A percentile compares a stretch with the other conserved stretches of the same genome.
These are phyloP conservation scores for Acanthochromis polyacanthus DNA, from an alignment of 2,113 vertebrate species.

Conservation along the genomic window DNA sequence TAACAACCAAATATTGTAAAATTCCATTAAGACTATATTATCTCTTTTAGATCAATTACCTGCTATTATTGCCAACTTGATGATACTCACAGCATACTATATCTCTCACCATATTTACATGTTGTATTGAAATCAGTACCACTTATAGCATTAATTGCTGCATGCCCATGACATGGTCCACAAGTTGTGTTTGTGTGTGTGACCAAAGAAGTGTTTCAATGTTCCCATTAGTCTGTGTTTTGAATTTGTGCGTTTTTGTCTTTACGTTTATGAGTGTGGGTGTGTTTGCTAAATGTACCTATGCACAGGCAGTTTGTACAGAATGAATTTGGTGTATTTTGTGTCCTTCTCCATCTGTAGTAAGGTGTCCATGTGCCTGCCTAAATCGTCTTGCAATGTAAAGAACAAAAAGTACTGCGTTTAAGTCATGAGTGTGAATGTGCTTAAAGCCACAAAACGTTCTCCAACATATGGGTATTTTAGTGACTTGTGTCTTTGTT, in stretches of 20 bases:
- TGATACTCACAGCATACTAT: conserved; percentile 32
- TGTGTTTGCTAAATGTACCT: conserved; percentile 44
- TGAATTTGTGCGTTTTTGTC: conserved; percentile 29
- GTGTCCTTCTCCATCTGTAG: conserved; percentile 54
- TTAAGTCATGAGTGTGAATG: conserved; percentile 64
- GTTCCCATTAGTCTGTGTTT: conserved; percentile 42
- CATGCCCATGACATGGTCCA: conserved; percentile 67
- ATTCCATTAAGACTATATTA: conserved; percentile 49
- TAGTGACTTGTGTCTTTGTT: conserved; percentile 66
- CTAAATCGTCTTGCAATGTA: conserved; percentile 57
- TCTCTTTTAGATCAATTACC: conserved; percentile 48
- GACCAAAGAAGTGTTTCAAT: conserved; percentile 51
- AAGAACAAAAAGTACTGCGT: conserved; percentile 50
- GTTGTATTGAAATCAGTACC: conserved; percentile 60
- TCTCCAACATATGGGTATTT: conserved; percentile 56
- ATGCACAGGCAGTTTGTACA: conserved; percentile 65
- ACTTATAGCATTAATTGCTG: conserved; percentile 67
- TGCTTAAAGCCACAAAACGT: conserved; percentile 59
- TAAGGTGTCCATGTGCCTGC: conserved; percentile 73
- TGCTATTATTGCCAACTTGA: conserved; percentile 39
- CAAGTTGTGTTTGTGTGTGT: conserved; percentile 45
- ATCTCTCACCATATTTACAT: conserved; percentile 68
- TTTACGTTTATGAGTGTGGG: conserved; percentile 19
- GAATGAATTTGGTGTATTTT: conserved; percentile 18
- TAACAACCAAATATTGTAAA: conserved; percentile 73